Base-by-base conservation (phyloP, 2,888 invertebrate species). In the Chrysodeixis includens region DNA sequence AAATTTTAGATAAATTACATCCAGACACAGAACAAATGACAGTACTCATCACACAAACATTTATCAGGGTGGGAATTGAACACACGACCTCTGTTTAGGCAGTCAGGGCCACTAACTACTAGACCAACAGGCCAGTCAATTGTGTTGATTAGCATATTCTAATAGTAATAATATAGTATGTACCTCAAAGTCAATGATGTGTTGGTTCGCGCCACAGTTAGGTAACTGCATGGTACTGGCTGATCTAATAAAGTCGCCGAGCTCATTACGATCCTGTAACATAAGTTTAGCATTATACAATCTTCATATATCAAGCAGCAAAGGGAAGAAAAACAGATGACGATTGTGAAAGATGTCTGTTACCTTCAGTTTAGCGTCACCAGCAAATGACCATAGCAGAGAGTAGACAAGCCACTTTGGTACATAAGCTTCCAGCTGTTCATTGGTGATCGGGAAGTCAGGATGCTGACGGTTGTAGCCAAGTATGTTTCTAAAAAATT, bases 101-200 rank as follows among this genome's bases (percentile, higher is more conserved):
- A n/a, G n/a, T n/a, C n/a, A n/a, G n/a, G n/a, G n/a, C n/a, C n/a
- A n/a, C n/a, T n/a, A n/a, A n/a, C n/a, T n/a, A n/a, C n/a, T n/a
- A n/a, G n/a, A n/a, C n/a, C n/a, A n/a, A n/a, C n/a, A n/a, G n/a
- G n/a, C n/a, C n/a, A n/a, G n/a, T n/a, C n/a, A n/a, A n/a, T n/a
- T n/a, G n/a, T n/a, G n/a, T n/a, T n/a, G n/a, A n/a, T n/a, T n/a
- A n/a, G n/a, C n/a, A n/a, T n/a, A n/a, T n/a, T n/a, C n/a, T n/a
- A n/a, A n/a, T n/a, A n/a, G n/a, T n/a, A n/a, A 26, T 4, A 26
- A 26, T 6, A 26, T 26, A 18, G 8, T 76, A 26, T 6, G 26
- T 79, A 98, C 99, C 96, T 99, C 99, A 89, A 97, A 99, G 91
- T 99, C 99, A 75, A 99, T 98, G 75, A 99, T 98, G 35, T 99